These are phyloP conservation scores for Drosophila pectinifera DNA, from an alignment of 1,140 invertebrate species.

Conservation along the genomic window DNA sequence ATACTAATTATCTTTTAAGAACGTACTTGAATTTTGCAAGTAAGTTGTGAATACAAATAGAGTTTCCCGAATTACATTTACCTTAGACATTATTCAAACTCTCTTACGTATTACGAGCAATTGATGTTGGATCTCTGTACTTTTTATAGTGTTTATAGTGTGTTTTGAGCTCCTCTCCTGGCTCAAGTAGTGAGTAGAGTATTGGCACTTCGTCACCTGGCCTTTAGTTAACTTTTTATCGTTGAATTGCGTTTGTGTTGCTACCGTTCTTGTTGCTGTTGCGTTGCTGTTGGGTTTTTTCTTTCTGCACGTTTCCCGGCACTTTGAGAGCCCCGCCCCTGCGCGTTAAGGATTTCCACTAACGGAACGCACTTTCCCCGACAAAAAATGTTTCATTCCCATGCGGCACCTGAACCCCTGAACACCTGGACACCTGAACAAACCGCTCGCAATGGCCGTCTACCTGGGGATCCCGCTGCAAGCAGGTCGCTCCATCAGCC, in stretches of 20 bases:
- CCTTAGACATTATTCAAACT: not conserved
- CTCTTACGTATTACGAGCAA: not conserved
- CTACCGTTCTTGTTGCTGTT: constrained; percentile 32
- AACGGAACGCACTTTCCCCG: constrained; percentile 43
- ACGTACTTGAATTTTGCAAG: not conserved
- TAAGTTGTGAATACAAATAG: not conserved
- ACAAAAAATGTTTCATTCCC: constrained; percentile 44
- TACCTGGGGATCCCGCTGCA: constrained; percentile 39
- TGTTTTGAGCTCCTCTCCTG: too few relatives aligned
- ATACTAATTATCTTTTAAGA: not conserved
- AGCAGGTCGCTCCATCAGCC: constrained; percentile 83
- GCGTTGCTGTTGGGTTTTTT: constrained; percentile 52
- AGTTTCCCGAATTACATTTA: too few relatives aligned
- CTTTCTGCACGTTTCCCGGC: constrained; percentile 57
- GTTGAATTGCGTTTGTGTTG: constrained; percentile 32
- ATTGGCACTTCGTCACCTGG: constrained; percentile 13
- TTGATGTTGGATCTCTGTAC: not conserved
- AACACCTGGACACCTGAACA: constrained; percentile 5
- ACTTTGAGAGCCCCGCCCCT: constrained; percentile 23
- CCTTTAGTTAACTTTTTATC: constrained; percentile 7
- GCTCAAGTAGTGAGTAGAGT: constrained; percentile 10
- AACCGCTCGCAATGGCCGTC: constrained; percentile 18
- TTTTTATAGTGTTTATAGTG: not conserved
- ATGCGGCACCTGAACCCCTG: constrained; percentile 49
- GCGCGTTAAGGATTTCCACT: constrained; percentile 13